Base-by-base conservation (phyloP, 23 tunicate species). In the Pegea sp. region DNA sequence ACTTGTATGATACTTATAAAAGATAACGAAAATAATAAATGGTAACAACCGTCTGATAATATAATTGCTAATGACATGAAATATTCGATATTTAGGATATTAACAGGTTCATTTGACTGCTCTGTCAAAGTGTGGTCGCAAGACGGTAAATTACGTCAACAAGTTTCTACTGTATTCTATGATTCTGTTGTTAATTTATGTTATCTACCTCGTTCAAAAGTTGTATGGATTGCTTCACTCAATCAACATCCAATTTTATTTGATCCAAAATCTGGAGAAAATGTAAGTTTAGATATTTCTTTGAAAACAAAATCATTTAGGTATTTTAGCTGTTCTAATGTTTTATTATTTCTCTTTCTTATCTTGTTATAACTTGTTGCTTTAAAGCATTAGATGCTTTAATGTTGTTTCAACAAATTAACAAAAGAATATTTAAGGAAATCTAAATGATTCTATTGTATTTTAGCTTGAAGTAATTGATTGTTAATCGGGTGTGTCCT, bases 221-320 rank as follows among this genome's bases (percentile, higher is more conserved):
- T 78, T 1, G 95, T 84, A 26, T 84, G 95, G 95, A 71, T 84
- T 6, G 84, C 95, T 1, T 63, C 84, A 7, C 75, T 64, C 0
- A 49, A 72, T 3, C 71, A 64, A 20, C 48, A 73, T 33, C 77
- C 95, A 1, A 68, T 73, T 22, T 29, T 84, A 26, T 84, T 59
- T 38, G 95, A 84, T 48, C 95, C 95, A 5, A 84, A 84, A 58
- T 77, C 95, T 11, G 95, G 95, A 0, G 95, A 84, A 68, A 84
- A 74, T 63, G 95, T 74, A 44, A 50, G 93, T 56, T 4, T 43
- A n/a, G 8, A 44, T 42, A 11, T 55, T n/a, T n/a, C n/a, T n/a
- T n/a, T n/a, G n/a, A n/a, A n/a, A n/a, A n/a, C n/a, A n/a, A n/a
- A n/a, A n/a, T n/a, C n/a, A n/a, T n/a, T n/a, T n/a, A n/a, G n/a